Evolutionary conservation across 2,797 vertebrate genomes (phyloP), one percentile per base, ranked within the genome.

Genomic region (Geotrypetes seraphini): DNA sequence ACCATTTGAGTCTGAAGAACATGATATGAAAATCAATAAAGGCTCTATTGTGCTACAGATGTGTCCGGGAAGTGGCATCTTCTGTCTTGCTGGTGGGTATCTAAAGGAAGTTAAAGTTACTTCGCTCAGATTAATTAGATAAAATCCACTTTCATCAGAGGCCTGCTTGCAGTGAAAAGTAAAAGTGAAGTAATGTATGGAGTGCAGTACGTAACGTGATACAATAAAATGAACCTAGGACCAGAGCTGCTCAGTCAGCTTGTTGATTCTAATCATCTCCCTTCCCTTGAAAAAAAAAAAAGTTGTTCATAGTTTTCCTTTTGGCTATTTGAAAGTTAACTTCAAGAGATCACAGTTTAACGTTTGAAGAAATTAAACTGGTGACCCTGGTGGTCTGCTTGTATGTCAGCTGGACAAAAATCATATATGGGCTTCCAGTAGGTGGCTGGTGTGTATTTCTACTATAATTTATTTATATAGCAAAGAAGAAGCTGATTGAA

Each of bases 11-110:
- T 49, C 59, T 68, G 47, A 53, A 75, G 65, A 82, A 78, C 71
- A 75, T 78, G 75, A 79, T 83, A 73, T 73, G 72, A 81, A 84
- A 84, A 83, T 82, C 83, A 74, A 84, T 85, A 73, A 59, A 62
- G 55, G 43, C 48, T 50, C 50, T 60, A 64, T 72, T 75, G 70
- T 71, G 68, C 70, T 69, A 60, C 60, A 58, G 69, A 71, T 75
- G 69, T 73, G 74, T 79, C 70, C 42, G 17, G 78, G 70, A 81
- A 85, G 72, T 80, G 76, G 80, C 71, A 71, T 75, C 78, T 82
- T 78, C 54, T 72, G 71, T 70, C 62, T 78, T 64, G 48, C 60
- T 66, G 63, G 69, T 25, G 46, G 58, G 69, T 71, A 65, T 53
- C 66, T 53, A 56, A 58, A 67, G 68, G 63, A 83, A 77, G 69